Evolutionary conservation across 2,888 invertebrate species (phyloP), one percentile per base, ranked within the genome.

Genomic region (Dynastes hyllus): DNA sequence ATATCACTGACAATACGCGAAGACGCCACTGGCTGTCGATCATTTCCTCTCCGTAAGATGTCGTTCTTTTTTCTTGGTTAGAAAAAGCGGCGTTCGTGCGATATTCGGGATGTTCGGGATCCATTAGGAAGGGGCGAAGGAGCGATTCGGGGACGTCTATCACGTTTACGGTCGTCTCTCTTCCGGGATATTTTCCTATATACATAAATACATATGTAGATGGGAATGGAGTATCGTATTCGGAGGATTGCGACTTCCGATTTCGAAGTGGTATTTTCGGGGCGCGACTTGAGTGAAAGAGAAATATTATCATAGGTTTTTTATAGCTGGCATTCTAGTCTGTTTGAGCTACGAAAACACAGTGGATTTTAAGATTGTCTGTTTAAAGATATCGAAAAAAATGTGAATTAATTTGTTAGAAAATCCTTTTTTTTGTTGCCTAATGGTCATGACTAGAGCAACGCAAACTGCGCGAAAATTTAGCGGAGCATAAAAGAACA

Each of bases 71-170:
- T 58, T 58, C 22, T 58, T 22, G 55, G 16, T 8, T 58, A 65
- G 8, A 67, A 67, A 67, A 67, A 67, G 5, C n/a, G 45, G 40
- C 40, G n/a, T 9, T 22, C 40, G 40, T 45, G 55, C 55, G 55
- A 58, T 58, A 58, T 58, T 58, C 22, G 55, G 40, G 66, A 67
- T 67, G 45, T 40, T 67, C 40, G 45, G 22, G 66, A 67, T 67
- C 66, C 45, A 67, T 67, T 67, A 67, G 66, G 66, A 8, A 16
- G 8, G 66, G 40, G 16, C 22, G 45, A 22, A 40, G 45, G 40
- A 45, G 45, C 45, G 22, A 67, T 58, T 58, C 55, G 22, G 55
- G 9, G 22, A 58, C 22, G 55, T 67, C 40, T 40, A 66, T 32
- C 66, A 37, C 11, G 16, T 66, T 37, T 16, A 45, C 45, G 66